Base-by-base conservation (phyloP, 2,113 vertebrate species). In the Parotia lawesii region DNA sequence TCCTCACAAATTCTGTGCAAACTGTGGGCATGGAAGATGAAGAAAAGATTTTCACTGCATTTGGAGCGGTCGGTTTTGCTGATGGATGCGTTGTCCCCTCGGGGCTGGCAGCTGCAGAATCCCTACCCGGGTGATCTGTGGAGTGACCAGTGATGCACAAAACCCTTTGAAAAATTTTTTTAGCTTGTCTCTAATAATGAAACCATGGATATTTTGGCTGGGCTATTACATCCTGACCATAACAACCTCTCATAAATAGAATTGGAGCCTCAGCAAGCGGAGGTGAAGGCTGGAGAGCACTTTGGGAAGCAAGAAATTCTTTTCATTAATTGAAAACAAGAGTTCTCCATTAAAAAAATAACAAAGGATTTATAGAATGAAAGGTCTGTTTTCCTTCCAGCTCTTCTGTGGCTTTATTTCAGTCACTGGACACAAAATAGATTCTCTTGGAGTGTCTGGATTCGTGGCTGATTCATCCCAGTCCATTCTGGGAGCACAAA, bases 71-170 rank as follows among this genome's bases (percentile, higher is more conserved):
- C 21, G 12, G 20, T 15, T 58, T 24, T 48, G 56, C 18, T 66
- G 60, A 22, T 60, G 64, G 48, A 10, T 2, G 0, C 12, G 7
- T 1, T 76, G 61, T 31, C 31, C 25, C 29, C 31, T 37, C 15
- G 16, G n/a, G 51, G 62, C 3, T 12, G 62, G 50, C 61, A 37
- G 58, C 23, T 37, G 83, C n/a, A 42, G 56, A 57, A 37, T 65
- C 15, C 4, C n/a, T 14, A 0, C 60, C 24, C 45, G 31, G 31
- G 23, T 8, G 16, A 23, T 21, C 14, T 12, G 0, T 27, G 50
- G 29, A 56, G 56, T 4, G 21, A 48, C 57, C 35, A 22, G 12
- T 12, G 66, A 79, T 1, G 67, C 40, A 48, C 20, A 28, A 7
- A 67, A 19, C 27, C 21, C 42, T 47, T 12, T 22, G 37, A 15